Evolutionary conservation across 2,797 vertebrate genomes (phyloP), one percentile per base, ranked within the genome.

Genomic region (Prunella strophiata): DNA sequence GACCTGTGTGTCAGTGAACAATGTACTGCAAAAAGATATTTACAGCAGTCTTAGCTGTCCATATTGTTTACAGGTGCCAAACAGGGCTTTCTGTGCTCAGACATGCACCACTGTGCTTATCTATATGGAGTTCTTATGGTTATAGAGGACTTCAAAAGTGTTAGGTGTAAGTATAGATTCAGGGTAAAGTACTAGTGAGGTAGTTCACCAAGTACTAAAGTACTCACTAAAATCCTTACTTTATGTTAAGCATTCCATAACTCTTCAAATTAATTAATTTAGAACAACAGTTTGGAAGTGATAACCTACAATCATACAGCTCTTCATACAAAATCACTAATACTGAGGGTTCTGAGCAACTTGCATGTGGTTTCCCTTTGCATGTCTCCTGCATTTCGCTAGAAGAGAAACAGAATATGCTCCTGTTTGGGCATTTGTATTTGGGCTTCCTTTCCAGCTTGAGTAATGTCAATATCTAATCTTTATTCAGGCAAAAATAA

Each of bases 1-100:
- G 34, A 76, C 16, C 22, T 17, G 11, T 0, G 0, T 2, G 1
- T 19, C n/a, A 38, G 27, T 7, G 3, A 88, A 40, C 26, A 59
- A 5, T 1, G 26, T 20, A 30, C 8, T 38, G 19, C 19, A 88
- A 50, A 65, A 76, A 36, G 12, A 17, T 6, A 67, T 11, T 54
- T 25, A 50, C 1, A 10, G 11, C 22, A 51, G 16, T 40, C 45
- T 62, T 19, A 34, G 21, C 40, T 81, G 36, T 20, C 67, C 6
- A 10, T 18, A 52, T 4, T 54, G 16, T 34, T 83, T 36, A 68
- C 32, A 85, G 48, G 10, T 66, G 43, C 11, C 47, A 62, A 62
- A 79, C 18, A 47, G 43, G 20, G 23, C 15, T 78, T 40, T 34
- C 26, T 75, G 34, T 25, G 26, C 25, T 74, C 36, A 83, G 19